A percentile compares a stretch with the other conserved stretches of the same genome.
These are phyloP conservation scores for Clostera curtula DNA, from an alignment of 2,888 invertebrate genomes.

Conservation along the genomic window DNA sequence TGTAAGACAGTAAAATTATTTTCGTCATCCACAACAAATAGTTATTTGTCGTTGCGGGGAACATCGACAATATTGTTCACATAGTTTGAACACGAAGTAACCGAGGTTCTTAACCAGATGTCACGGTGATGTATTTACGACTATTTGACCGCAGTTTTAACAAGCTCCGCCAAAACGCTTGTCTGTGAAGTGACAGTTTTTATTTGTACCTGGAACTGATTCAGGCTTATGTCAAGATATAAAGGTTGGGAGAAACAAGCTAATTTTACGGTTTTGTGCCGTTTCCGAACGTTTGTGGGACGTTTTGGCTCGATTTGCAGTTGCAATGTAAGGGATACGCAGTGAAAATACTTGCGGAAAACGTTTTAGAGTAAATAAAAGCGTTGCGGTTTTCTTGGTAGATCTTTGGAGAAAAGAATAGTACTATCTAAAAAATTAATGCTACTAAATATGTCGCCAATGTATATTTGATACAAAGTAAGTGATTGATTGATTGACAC, in stretches of 20 bases:
- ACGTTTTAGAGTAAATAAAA: too few species aligned
- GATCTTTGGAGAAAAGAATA: too few species aligned
- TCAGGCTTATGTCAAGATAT: constrained; percentile 2
- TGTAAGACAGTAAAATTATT: too few species aligned
- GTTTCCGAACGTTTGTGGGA: too few species aligned
- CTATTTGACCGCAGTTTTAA: constrained; percentile 36
- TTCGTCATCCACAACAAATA: background rate
- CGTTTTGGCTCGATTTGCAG: too few species aligned
- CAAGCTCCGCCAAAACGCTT: constrained; percentile 30
- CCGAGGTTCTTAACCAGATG: constrained; percentile 19
- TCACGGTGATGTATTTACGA: constrained; percentile 47
- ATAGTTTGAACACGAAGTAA: background rate
- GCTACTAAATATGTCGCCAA: too few species aligned
- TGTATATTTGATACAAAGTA: too few species aligned
- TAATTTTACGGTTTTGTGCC: background rate
- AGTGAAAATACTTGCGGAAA: too few species aligned
- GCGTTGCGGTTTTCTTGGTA: too few species aligned
- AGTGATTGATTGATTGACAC: too few species aligned
- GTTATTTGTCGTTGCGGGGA: background rate
- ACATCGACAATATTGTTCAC: background rate
- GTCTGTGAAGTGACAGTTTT: constrained; percentile 30
- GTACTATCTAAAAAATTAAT: too few species aligned
- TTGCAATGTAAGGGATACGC: too few species aligned
- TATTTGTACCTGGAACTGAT: constrained; percentile 9
- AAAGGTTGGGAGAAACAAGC: background rate